Base-by-base conservation (phyloP, 2,113 vertebrate species). In the Cnemophilus loriae region DNA sequence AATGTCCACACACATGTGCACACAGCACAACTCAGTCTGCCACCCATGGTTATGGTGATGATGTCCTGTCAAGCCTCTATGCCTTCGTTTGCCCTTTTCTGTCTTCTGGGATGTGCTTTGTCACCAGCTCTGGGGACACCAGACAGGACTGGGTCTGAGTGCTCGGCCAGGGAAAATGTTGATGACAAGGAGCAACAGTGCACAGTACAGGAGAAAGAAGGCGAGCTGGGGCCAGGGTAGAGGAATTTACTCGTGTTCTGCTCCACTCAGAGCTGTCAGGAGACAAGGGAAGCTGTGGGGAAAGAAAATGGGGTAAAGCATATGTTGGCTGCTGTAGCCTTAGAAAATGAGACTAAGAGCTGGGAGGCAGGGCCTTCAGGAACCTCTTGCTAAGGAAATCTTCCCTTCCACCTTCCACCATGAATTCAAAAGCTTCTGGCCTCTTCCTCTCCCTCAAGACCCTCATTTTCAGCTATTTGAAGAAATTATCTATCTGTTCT, bases 1-100 rank as follows among this genome's bases (percentile, higher is more conserved):
- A 60, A 30, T 11, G 16, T 60, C 7, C 9, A 26, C n/a, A 42
- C 4, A 33, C 1, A 3, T 5, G 2, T 44, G 28, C 11, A 42
- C 8, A 5, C 6, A 20, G 20, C 14, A 67, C 17, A 67, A 57
- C 13, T 78, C 42, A 49, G 3, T 53, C 47, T 56, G 37, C 19
- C 27, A 57, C 10, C 17, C 2, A 1, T 15, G 17, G 8, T 64
- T 65, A 42, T 1, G 1, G 19, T 24, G 27, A 47, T 17, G 68
- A 5, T 74, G 19, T 17, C 24, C 23, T 81, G 21, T 23, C 27
- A 60, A 77, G 6, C 24, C 11, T 49, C 61, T 20, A 0, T 10
- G 23, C 15, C 17, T 65, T 67, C 22, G 67, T 71, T 42, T 44
- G 12, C 61, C 42, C 10, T 70, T 65, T 39, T 47, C 10, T 53